Percentiles rank a stretch among this genome's conserved stretches.
phyloP scores from a whole-genome alignment of 2,797 vertebrate genomes.

The Neostethus bicornis region DNA sequence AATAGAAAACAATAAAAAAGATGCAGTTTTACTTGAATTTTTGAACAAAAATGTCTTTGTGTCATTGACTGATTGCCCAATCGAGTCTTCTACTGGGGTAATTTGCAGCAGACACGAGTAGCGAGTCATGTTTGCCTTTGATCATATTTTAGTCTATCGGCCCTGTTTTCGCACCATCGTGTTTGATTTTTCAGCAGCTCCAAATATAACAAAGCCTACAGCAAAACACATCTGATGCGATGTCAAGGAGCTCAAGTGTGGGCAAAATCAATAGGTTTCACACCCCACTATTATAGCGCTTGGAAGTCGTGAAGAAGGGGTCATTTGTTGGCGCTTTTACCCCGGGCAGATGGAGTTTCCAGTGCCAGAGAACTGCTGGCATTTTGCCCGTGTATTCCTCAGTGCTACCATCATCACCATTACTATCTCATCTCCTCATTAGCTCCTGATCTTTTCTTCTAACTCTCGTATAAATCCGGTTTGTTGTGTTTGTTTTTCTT shows the following conservation, averaged over 20 bases:
- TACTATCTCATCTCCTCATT: slow-evolving; percentile 64
- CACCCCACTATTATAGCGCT: slow-evolving; percentile 60
- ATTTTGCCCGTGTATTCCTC: slow-evolving; percentile 56
- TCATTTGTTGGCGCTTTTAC: slow-evolving; percentile 71
- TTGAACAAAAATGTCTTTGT: too few relatives aligned
- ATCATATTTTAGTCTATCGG: slow-evolving; percentile 66
- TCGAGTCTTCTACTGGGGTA: slow-evolving; percentile 17
- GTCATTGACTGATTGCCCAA: slow-evolving; percentile 54
- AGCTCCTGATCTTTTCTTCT: slow-evolving; percentile 42
- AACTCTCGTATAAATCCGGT: slow-evolving; percentile 36
- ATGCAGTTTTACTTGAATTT: too few relatives aligned
- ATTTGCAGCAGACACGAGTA: slow-evolving; percentile 44
- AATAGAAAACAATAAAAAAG: neutral
- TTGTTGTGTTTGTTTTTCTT: slow-evolving; percentile 26
- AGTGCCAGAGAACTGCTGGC: slow-evolving; percentile 70
- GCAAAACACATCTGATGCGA: slow-evolving; percentile 70
- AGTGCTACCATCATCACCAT: slow-evolving; percentile 60
- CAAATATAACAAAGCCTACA: slow-evolving; percentile 69
- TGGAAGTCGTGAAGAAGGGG: slow-evolving; percentile 61
- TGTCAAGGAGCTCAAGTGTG: slow-evolving; percentile 70
- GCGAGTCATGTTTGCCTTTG: slow-evolving; percentile 62
- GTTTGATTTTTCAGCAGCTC: slow-evolving; percentile 65
- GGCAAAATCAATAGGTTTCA: slow-evolving; percentile 72
- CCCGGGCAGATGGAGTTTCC: slow-evolving; percentile 64
- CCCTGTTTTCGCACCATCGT: slow-evolving; percentile 31